Percentiles rank a stretch among this genome's conserved stretches.
Evolutionary conservation across 1,140 invertebrate genomes (phyloP).

Genomic region (Phortica variegata): DNA sequence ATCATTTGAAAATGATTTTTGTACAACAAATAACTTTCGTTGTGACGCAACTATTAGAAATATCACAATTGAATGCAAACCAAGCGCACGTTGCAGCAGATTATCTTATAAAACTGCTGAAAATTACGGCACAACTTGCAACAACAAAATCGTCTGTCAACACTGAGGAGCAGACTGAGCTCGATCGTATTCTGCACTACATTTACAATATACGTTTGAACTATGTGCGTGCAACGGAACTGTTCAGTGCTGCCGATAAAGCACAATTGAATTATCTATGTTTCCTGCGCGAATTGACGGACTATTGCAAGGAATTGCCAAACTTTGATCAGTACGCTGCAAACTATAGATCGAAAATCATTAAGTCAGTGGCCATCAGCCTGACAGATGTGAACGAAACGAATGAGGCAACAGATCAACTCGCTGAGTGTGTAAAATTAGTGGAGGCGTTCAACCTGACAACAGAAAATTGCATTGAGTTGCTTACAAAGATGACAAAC

Average conservation of each 20-base stretch:
- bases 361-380: conserved; percentile 35
- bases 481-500: conserved; percentile 26
- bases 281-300: conserved; percentile 32
- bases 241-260: conserved; percentile 25
- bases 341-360: conserved; percentile 41
- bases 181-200: conserved; percentile 36
- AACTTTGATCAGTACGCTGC: conserved; percentile 24
- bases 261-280: conserved; percentile 30
- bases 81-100: conserved; percentile 28
- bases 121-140: conserved; percentile 22
- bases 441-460: conserved; percentile 35
- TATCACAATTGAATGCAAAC: conserved; percentile 15
- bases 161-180: conserved; percentile 9
- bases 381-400: conserved; percentile 2
- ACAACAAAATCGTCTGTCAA: neutral
- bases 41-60: conserved; percentile 22
- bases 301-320: conserved; percentile 24
- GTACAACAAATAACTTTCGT: conserved; percentile 39
- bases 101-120: conserved; percentile 33
- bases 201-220: conserved; percentile 34
- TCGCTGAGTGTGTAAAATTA: conserved; percentile 29
- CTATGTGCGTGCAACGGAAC: conserved; percentile 30
- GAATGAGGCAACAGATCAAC: conserved; percentile 17
- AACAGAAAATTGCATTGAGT: conserved; percentile 31
- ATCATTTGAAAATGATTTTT: conserved; percentile 39